Evolutionary conservation across 2,797 vertebrate genomes (phyloP), one percentile per base, ranked within the genome.

Genomic region (Hydrocynus forskahlii): DNA sequence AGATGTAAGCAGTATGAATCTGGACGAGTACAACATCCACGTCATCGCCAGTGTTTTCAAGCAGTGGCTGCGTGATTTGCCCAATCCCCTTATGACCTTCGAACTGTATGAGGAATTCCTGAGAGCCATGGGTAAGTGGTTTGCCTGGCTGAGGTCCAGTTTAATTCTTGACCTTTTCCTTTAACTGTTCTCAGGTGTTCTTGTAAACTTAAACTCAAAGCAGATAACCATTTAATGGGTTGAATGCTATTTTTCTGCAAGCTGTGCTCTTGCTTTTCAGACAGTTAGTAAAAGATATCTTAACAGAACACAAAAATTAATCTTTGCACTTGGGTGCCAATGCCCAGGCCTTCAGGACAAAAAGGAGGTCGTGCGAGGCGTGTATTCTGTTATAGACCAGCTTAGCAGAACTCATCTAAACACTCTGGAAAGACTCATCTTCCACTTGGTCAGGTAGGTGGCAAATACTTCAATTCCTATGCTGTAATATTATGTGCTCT

Each of bases 41-140:
- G 98, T 99, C 75, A 99, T 99, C 0, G 98, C 94, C 43, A 99
- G 98, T 1, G 98, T 99, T 40, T 98, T 99, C 88, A 99, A 99
- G 90, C 98, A 99, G 88, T 99, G 98, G 98, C 93, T 99, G 80
- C 93, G 98, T 71, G 98, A 99, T 79, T 93, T 99, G 84, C 98
- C 98, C 1, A 99, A 98, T 89, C 98, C 98, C 40, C 95, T 99
- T 81, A 96, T 99, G 97, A 99, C 97, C 0, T 98, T 99, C 78
- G 98, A 99, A 92, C 95, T 99, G 68, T 99, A 99, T 2, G 97
- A 98, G 80, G 98, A 99, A 90, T 99, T 99, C 81, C 95, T 99
- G 79, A 95, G 97, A 68, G 96, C 95, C 13, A 98, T 98, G 96
- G 95, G 98, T 99, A 92, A 94, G 95, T 55, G 52, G 38, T 73